Evolutionary conservation across 37 sponge, comb jelly and placozoan species (phyloP), one percentile per base, ranked within the genome.

Genomic region (Haliclona indistincta): DNA sequence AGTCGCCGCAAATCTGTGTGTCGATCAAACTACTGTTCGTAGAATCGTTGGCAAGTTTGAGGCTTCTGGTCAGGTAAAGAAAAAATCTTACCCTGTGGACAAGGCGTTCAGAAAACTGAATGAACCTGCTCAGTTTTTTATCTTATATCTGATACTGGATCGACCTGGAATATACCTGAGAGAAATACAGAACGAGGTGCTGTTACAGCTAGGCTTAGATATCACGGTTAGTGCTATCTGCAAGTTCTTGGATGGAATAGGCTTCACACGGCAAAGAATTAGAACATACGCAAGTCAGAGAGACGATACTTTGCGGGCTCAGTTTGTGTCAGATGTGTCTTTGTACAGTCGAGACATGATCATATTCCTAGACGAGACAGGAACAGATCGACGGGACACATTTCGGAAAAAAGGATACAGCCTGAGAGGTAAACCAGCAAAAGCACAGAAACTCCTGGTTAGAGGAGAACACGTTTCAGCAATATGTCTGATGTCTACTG

Each of bases 391-490:
- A 1, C 22, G 38, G 36, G 73, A 72, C 1, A 52, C 56, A 17
- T 32, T 54, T 39, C 29, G 55, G 34, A 72, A 54, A 38, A 69
- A 69, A 60, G 66, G 77, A 13, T 76, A 76, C 34, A 76, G 77
- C 49, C 49, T 76, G 6, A 60, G 75, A 54, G 75, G 75, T 47
- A 75, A 61, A 40, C 64, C 77, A 47, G 49, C 52, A 11, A 64
- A 25, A 30, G 29, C 11, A 28, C 77, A 76, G 34, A 76, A 41
- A 54, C 37, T 76, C 7, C 22, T 76, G 51, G 66, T 49, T 6
- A 76, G 77, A 29, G 65, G 77, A 61, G 64, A 75, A 36, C 74
- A 73, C 40, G 26, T 73, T 10, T 73, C 74, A 58, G 74, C 39
- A 28, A 55, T 73, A 23, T 26, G 39, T 4, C 22, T 25, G 38